These are phyloP conservation scores for Holacanthus passer DNA, from an alignment of 2,113 vertebrate species.

Conservation along the genomic window DNA sequence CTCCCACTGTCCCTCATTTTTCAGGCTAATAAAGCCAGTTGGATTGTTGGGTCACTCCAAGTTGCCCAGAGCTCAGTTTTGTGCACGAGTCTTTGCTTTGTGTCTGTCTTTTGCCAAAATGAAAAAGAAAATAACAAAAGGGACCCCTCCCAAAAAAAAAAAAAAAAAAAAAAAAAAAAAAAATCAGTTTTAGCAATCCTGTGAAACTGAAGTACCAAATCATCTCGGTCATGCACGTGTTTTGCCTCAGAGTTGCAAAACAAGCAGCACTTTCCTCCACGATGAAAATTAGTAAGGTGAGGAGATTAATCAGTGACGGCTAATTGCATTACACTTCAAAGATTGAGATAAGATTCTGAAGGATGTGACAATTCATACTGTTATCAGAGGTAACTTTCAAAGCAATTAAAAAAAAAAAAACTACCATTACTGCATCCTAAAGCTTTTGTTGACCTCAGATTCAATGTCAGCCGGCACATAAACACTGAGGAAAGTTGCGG, in stretches of 20 bases:
- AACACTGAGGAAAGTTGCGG: slow-evolving; percentile 23
- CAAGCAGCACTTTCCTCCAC: slow-evolving; percentile 26
- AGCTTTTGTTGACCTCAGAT: slow-evolving; percentile 34
- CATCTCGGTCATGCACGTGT: neutral
- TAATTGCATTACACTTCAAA: slow-evolving; percentile 64
- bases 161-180: neutral
- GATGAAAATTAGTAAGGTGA: slow-evolving; percentile 39
- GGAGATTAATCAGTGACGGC: slow-evolving; percentile 42
- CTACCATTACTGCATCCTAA: slow-evolving; percentile 12
- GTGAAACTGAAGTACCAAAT: slow-evolving; percentile 1
- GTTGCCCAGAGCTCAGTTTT: slow-evolving; percentile 27
- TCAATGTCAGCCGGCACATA: neutral
- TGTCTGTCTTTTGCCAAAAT: neutral
- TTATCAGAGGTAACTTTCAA: slow-evolving; percentile 47
- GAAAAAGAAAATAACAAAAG: neutral
- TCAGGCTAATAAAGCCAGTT: slow-evolving; percentile 70
- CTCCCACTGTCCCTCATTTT: slow-evolving; percentile 74
- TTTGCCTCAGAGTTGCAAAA: slow-evolving; percentile 38
- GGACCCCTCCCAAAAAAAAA: neutral
- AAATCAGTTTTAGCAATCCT: neutral
- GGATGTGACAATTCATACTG: slow-evolving; percentile 41
- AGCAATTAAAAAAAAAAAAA: slow-evolving; percentile 31
- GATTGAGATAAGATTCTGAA: slow-evolving; percentile 57
- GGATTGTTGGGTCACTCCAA: slow-evolving; percentile 33
- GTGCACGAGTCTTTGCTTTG: slow-evolving; percentile 23